Evolutionary conservation across 2,797 vertebrate genomes (phyloP).

Genomic region (Peromyscus aztecus): DNA sequence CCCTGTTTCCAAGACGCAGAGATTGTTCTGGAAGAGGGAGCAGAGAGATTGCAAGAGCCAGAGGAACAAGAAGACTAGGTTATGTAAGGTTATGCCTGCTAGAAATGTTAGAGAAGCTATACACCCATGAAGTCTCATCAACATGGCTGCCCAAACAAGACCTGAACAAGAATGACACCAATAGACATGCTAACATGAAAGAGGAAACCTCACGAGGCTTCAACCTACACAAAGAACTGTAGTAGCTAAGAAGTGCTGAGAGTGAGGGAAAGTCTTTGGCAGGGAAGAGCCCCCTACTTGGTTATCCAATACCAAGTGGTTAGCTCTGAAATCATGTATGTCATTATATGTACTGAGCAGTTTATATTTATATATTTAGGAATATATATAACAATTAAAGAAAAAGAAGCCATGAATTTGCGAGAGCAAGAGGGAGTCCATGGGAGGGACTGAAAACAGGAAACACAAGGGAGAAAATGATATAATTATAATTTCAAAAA

Average conservation of each 20-base stretch:
- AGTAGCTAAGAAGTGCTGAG: not conserved
- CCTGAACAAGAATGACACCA: not conserved
- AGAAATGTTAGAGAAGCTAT: not conserved
- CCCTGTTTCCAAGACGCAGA: not conserved
- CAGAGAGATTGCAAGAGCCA: not conserved
- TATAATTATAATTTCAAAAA: not conserved
- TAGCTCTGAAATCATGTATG: not conserved
- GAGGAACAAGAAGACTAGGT: not conserved
- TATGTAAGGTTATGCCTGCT: too few species aligned
- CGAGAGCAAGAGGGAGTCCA: not conserved
- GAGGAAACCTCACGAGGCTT: not conserved
- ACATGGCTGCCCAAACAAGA: not conserved
- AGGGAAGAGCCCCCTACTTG: not conserved
- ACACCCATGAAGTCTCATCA: not conserved
- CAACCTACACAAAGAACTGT: not conserved
- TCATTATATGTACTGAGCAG: too few species aligned
- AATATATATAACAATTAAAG: not conserved
- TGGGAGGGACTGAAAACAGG: not conserved
- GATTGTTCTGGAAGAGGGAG: not conserved
- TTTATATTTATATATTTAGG: not conserved
- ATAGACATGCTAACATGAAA: not conserved
- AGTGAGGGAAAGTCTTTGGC: too few species aligned
- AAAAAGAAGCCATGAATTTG: not conserved
- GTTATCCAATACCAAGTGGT: not conserved
- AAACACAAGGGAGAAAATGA: not conserved